Conservation (phyloP, 92 coral and sea anemone species). For the Parazoanthus darwini region DNA sequence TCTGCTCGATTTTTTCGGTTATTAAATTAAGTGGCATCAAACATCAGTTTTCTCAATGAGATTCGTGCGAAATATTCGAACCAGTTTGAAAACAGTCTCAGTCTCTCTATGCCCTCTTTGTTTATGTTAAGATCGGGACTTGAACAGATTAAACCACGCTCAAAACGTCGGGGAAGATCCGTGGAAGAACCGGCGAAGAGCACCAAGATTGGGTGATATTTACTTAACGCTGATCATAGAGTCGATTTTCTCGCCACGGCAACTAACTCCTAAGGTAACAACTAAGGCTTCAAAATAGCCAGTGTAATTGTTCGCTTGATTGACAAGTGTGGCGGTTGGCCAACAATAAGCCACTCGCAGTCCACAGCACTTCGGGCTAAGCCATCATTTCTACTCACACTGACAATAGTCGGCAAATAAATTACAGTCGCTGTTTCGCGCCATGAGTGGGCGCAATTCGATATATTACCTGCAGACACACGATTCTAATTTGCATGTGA, state of each 20-base stretch:
- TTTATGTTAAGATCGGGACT: not conserved
- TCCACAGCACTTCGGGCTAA: not conserved
- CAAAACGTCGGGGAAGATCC: not conserved
- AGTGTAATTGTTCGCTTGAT: slow-evolving; percentile 1
- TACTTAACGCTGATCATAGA: not conserved
- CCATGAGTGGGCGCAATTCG: not conserved
- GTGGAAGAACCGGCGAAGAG: not conserved
- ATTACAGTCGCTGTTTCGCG: not conserved
- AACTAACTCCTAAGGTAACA: too few species aligned
- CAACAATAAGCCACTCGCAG: not conserved
- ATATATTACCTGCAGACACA: not conserved
- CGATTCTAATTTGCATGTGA: not conserved
- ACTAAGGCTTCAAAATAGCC: not conserved
- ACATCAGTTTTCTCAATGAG: not conserved
- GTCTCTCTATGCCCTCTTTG: not conserved
- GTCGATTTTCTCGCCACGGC: not conserved
- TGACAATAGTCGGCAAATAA: not conserved
- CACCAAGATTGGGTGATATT: not conserved
- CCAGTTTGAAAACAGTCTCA: not conserved
- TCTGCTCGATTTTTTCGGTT: not conserved
- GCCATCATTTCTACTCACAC: not conserved
- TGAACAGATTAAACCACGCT: not conserved
- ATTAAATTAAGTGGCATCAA: not conserved
- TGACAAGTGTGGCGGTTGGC: not conserved
- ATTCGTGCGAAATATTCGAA: too few species aligned